phyloP scores from a whole-genome alignment of 2,888 invertebrate genomes.

The Pasiphila rectangulata region DNA sequence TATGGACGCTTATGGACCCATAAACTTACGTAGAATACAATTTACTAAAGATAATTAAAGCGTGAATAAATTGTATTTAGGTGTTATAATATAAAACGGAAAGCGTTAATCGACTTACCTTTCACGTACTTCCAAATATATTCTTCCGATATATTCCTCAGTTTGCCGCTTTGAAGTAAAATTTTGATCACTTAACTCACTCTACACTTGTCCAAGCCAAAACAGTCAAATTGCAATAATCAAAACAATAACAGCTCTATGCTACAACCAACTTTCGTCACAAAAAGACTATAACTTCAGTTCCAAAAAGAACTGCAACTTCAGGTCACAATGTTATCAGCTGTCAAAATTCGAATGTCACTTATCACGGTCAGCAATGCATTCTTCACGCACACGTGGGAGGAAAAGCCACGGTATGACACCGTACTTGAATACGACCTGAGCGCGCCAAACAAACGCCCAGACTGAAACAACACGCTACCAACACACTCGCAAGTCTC shows the following conservation, averaged over 20 bases:
- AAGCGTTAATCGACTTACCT: slow-evolving; percentile 57
- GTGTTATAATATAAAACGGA: too few species aligned
- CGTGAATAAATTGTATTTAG: too few species aligned
- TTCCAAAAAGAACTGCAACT: too few species aligned
- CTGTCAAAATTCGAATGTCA: slow-evolving; percentile 54
- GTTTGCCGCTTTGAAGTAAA: slow-evolving; percentile 62
- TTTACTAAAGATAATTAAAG: too few species aligned
- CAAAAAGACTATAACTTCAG: too few species aligned
- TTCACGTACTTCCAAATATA: slow-evolving; percentile 75
- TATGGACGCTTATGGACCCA: too few species aligned
- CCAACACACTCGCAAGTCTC: slow-evolving; percentile 56
- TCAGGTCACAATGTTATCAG: slow-evolving; percentile 54
- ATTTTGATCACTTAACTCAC: slow-evolving; percentile 64
- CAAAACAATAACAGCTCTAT: slow-evolving; percentile 1
- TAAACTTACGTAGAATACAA: too few species aligned
- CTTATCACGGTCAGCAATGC: slow-evolving; percentile 62
- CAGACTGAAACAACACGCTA: slow-evolving; percentile 72
- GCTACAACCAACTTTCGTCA: too few species aligned
- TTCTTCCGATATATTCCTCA: slow-evolving; percentile 72
- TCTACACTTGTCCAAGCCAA: slow-evolving; percentile 45
- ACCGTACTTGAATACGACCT: slow-evolving; percentile 58
- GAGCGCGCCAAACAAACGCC: slow-evolving; percentile 70
- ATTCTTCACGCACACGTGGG: slow-evolving; percentile 65
- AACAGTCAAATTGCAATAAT: slow-evolving; percentile 6
- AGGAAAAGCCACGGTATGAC: background rate